Conservation (phyloP, 2,888 invertebrate species). For the Bruchidius siliquastri region DNA sequence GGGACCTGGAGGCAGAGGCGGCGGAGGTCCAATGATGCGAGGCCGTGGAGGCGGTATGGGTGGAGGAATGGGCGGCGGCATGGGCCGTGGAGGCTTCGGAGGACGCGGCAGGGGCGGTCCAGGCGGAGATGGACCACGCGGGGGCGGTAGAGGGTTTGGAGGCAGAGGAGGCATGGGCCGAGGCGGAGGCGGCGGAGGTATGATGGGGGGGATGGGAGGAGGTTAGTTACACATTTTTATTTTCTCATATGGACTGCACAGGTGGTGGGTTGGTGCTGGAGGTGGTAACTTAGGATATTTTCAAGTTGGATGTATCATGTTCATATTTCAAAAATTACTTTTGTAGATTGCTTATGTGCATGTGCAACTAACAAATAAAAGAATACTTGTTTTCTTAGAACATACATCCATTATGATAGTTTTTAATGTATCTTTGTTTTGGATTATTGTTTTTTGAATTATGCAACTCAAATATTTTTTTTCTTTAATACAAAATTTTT, state of each 20-base stretch:
- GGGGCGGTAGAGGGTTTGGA: slow-evolving; percentile 27
- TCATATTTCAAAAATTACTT: no score
- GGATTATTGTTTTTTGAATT: no score
- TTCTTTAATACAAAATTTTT: no score
- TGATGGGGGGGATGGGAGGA: slow-evolving; percentile 15
- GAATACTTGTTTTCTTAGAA: no score
- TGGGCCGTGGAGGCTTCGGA: slow-evolving; percentile 25
- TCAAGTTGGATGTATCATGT: no score
- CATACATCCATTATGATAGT: no score
- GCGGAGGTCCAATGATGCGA: slow-evolving; percentile 32
- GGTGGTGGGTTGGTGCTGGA: background rate
- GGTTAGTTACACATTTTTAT: background rate
- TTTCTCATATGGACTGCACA: background rate
- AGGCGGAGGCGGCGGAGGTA: slow-evolving; percentile 21
- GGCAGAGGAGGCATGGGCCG: slow-evolving; percentile 24
- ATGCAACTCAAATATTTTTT: no score
- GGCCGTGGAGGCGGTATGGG: slow-evolving; percentile 29
- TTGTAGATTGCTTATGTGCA: no score
- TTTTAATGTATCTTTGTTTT: no score
- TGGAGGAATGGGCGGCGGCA: slow-evolving; percentile 24
- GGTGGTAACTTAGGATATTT: background rate
- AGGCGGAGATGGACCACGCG: slow-evolving; percentile 19
- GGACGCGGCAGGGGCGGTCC: slow-evolving; percentile 4
- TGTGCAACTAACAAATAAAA: no score
- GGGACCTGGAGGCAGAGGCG: slow-evolving; percentile 30